phyloP scores from a whole-genome alignment of 2,888 invertebrate genomes.

The Drosophila atripex region DNA sequence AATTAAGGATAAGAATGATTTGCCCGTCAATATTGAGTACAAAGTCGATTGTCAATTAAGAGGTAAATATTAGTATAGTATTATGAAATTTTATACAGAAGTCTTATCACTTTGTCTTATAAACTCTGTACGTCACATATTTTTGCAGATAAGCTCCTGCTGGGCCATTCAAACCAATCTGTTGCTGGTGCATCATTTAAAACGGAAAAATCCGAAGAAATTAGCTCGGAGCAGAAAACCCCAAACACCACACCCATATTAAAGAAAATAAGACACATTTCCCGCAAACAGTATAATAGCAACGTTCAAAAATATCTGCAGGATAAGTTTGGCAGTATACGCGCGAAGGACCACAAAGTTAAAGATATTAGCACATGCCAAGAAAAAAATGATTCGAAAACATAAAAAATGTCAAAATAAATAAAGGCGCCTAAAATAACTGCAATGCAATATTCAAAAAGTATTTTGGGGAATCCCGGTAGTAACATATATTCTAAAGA shows the following conservation, averaged over 20 bases:
- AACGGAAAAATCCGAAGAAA: neutral
- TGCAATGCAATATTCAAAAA: neutral
- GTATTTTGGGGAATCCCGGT: neutral
- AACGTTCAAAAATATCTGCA: slow-evolving; percentile 52
- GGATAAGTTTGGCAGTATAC: slow-evolving; percentile 42
- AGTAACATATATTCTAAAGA: neutral
- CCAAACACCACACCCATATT: neutral
- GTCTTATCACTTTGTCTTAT: neutral
- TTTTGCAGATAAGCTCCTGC: neutral
- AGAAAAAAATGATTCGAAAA: neutral
- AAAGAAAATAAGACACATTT: neutral
- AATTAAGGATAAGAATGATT: neutral
- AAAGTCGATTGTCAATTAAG: neutral
- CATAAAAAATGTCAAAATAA: neutral
- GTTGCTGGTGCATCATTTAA: neutral
- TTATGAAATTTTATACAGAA: too few species aligned
- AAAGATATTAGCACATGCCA: neutral
- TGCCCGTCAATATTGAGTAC: neutral
- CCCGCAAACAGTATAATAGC: slow-evolving; percentile 45
- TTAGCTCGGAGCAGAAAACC: neutral
- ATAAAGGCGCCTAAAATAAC: neutral
- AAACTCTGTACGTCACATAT: neutral
- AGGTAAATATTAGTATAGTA: neutral
- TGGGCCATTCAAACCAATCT: neutral
- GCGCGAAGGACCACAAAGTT: neutral